These are phyloP conservation scores for Menidia beryllina DNA, from an alignment of 2,113 vertebrate genomes.

Conservation along the genomic window DNA sequence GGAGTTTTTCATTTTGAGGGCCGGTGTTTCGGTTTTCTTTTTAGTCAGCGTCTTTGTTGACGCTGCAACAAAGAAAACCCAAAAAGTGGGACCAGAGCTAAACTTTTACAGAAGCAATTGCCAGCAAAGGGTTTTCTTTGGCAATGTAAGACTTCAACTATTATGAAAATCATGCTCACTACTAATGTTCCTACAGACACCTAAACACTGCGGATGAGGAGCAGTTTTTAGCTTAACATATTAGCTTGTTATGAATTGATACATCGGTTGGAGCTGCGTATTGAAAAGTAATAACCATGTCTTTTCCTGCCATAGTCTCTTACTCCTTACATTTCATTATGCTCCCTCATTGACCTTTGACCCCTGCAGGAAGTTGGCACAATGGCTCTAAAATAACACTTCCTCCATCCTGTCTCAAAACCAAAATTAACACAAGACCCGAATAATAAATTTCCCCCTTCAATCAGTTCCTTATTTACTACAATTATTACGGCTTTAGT, in stretches of 20 bases:
- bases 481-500: background rate
- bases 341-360: slow-evolving; percentile 47
- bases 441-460: slow-evolving; percentile 1
- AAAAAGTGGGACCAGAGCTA: no score
- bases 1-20: no score
- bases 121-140: no score
- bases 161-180: no score
- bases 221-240: background rate
- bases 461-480: background rate
- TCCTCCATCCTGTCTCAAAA: slow-evolving; percentile 52
- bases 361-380: slow-evolving; percentile 59
- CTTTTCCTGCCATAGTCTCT: slow-evolving; percentile 10
- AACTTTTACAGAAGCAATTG: no score
- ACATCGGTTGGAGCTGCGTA: background rate
- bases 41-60: no score
- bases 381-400: slow-evolving; percentile 69
- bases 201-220: background rate
- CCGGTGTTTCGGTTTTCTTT: no score
- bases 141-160: no score
- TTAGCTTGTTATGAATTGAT: background rate
- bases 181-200: background rate
- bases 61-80: no score
- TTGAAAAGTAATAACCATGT: slow-evolving; percentile 11
- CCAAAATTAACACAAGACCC: slow-evolving; percentile 55
- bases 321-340: slow-evolving; percentile 21